phyloP scores from a whole-genome alignment of 2,888 invertebrate genomes.

The Epinotia brunnichana region DNA sequence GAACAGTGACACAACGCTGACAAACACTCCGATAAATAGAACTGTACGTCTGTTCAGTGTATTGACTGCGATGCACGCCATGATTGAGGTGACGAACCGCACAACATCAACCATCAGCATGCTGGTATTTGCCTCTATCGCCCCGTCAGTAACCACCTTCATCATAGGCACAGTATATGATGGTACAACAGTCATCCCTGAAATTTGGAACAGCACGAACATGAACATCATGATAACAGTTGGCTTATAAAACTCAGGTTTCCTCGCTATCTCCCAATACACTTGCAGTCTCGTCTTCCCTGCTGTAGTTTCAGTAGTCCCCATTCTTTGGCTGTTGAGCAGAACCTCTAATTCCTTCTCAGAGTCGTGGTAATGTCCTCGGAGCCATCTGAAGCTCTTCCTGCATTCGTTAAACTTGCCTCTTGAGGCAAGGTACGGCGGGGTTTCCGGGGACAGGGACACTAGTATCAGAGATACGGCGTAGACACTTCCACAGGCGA shows the following conservation, averaged over 20 bases:
- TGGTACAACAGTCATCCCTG: conserved; percentile 87
- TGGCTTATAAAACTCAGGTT: conserved; percentile 84
- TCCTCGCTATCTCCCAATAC: conserved; percentile 60
- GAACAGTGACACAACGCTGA: conserved; percentile 83
- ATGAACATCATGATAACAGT: conserved; percentile 85
- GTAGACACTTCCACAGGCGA: conserved; percentile 80
- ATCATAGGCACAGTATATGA: conserved; percentile 88
- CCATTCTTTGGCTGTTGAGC: conserved; percentile 68
- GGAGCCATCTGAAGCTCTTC: conserved; percentile 83
- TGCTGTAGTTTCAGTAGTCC: conserved; percentile 63
- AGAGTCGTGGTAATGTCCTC: conserved; percentile 77
- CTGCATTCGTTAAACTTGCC: conserved; percentile 82
- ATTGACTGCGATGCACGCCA: conserved; percentile 85
- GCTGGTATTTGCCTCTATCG: conserved; percentile 84
- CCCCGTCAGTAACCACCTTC: conserved; percentile 82
- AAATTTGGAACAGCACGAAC: conserved; percentile 87
- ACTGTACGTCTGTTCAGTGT: conserved; percentile 84
- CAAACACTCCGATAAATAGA: conserved; percentile 83
- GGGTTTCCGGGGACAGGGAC: conserved; percentile 85
- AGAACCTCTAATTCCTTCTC: conserved; percentile 78
- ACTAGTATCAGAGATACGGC: conserved; percentile 79
- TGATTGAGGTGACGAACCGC: conserved; percentile 83
- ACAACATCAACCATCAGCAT: conserved; percentile 86
- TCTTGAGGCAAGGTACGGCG: conserved; percentile 85
- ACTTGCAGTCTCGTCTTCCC: conserved; percentile 64